phyloP scores from a whole-genome alignment of 2,888 invertebrate genomes.

The Ommatoiulus sabulosus region DNA sequence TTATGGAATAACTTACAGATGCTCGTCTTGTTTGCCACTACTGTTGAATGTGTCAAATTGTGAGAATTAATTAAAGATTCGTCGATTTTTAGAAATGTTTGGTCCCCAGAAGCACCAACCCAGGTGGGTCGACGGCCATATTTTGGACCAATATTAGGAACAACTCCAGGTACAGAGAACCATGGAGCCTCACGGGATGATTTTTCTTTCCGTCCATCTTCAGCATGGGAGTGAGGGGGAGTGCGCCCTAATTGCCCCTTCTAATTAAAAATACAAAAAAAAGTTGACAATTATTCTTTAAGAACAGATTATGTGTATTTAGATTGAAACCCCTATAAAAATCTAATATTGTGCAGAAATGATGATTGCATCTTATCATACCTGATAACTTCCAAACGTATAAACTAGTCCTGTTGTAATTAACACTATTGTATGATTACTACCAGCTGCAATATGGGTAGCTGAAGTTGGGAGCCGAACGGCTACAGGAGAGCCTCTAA shows the following conservation, averaged over 20 bases:
- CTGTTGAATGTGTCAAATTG: slow-evolving; percentile 86
- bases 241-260: slow-evolving; percentile 76
- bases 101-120: slow-evolving; percentile 96
- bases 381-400: slow-evolving; percentile 91
- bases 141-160: slow-evolving; percentile 85
- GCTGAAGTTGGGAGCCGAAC: slow-evolving; percentile 76
- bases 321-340: slow-evolving; percentile 22
- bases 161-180: slow-evolving; percentile 77
- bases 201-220: slow-evolving; percentile 60
- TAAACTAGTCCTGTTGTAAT: slow-evolving; percentile 90
- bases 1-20: slow-evolving; percentile 83
- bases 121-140: slow-evolving; percentile 90
- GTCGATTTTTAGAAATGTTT: slow-evolving; percentile 92
- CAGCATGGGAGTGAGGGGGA: slow-evolving; percentile 60
- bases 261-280: slow-evolving; percentile 64
- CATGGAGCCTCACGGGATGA: slow-evolving; percentile 66
- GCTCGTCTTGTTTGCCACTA: slow-evolving; percentile 86
- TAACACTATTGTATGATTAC: slow-evolving; percentile 92
- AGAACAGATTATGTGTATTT: slow-evolving; percentile 24
- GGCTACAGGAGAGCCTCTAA: slow-evolving; percentile 80
- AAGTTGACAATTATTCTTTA: no score
- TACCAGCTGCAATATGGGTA: slow-evolving; percentile 89
- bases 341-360: no score
- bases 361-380: no score
- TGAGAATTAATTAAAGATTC: slow-evolving; percentile 93